Evolutionary conservation across 2,888 invertebrate genomes (phyloP).

Genomic region (Perithous albicinctus): DNA sequence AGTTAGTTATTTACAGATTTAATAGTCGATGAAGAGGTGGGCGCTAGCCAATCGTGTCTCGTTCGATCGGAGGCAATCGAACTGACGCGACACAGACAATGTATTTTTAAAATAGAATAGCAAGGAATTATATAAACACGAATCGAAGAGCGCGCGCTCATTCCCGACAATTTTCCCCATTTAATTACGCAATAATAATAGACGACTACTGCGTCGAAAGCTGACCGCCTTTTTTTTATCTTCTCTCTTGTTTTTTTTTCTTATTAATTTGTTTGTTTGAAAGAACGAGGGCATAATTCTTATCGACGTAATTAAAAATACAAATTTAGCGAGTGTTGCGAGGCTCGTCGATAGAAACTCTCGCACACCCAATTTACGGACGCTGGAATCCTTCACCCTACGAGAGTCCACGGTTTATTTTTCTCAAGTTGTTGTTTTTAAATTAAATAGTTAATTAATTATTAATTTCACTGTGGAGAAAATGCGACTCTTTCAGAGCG

Average conservation of each 20-base stretch:
- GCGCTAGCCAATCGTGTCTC: conserved; percentile 15
- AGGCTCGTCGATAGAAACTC: conserved; percentile 31
- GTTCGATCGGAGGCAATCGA: conserved; percentile 5
- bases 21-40: conserved; percentile 41
- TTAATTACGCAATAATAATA: conserved; percentile 45
- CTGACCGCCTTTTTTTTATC: conserved; percentile 11
- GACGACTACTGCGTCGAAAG: conserved; percentile 15
- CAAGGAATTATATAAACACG: conserved; percentile 6
- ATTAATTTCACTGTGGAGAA: conserved; percentile 27
- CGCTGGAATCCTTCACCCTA: not conserved
- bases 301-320: conserved; percentile 74
- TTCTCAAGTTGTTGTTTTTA: not conserved
- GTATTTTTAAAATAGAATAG: conserved; percentile 3
- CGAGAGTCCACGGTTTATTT: not conserved
- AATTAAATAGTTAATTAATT: conserved; percentile 25
- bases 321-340: conserved; percentile 71
- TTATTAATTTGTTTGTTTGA: conserved; percentile 74
- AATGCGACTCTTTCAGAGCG: conserved; percentile 16
- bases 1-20: conserved; percentile 61
- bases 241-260: conserved; percentile 21
- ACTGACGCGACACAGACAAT: not conserved
- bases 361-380: conserved; percentile 14
- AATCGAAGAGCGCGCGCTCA: conserved; percentile 28
- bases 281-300: conserved; percentile 84
- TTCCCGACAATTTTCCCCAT: conserved; percentile 28